Percentiles rank a stretch among this genome's conserved stretches.
These are phyloP conservation scores for Meriones unguiculatus DNA, from an alignment of 2,113 vertebrate genomes.

Conservation along the genomic window DNA sequence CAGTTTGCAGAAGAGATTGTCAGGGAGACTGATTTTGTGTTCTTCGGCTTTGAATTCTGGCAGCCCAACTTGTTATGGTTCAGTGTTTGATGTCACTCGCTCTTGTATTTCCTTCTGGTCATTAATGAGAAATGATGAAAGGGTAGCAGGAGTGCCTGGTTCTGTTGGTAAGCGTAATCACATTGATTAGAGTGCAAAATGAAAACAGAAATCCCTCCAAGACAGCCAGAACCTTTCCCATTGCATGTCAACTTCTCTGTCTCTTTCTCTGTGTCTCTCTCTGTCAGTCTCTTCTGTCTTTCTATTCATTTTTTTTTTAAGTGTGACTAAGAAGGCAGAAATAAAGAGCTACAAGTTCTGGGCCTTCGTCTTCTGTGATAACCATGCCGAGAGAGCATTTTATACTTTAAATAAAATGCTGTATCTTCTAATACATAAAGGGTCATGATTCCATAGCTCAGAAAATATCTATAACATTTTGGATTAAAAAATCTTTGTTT, in stretches of 20 bases:
- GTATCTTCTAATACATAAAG: neutral
- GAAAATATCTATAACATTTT: neutral
- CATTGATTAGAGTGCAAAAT: neutral
- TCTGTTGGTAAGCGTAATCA: neutral
- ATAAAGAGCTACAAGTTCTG: neutral
- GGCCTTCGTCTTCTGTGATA: neutral
- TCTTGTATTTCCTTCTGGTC: conserved; percentile 41
- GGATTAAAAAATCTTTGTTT: conserved; percentile 23
- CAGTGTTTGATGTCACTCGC: neutral
- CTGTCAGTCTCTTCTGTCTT: neutral
- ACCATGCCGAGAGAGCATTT: neutral
- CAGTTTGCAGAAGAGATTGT: neutral
- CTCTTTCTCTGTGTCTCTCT: neutral
- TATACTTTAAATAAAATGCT: neutral
- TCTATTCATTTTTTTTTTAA: neutral
- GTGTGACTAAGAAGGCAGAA: neutral
- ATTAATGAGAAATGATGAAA: conserved; percentile 34
- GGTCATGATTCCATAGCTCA: neutral
- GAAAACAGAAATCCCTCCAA: neutral
- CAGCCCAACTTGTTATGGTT: neutral
- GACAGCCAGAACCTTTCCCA: neutral
- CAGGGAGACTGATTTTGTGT: neutral
- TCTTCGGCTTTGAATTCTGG: neutral
- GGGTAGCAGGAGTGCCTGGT: neutral
- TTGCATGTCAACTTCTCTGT: neutral